A percentile compares a stretch with the other conserved stretches of the same genome.
These are phyloP conservation scores for Marmota monax DNA, from an alignment of 2,113 vertebrate species.

Conservation along the genomic window DNA sequence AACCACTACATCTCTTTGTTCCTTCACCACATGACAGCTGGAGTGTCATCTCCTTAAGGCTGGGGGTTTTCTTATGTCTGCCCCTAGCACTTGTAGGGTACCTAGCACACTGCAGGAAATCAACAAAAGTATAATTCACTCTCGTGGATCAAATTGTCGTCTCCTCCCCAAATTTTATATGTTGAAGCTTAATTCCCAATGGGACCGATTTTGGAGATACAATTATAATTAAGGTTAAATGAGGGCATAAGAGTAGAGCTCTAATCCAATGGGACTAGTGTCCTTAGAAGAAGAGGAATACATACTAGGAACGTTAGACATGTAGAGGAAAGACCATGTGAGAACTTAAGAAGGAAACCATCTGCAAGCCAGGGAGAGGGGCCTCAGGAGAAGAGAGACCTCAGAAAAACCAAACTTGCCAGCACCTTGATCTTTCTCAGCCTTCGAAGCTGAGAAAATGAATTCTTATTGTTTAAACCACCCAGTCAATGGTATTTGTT, in stretches of 20 bases:
- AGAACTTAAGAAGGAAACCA: not conserved
- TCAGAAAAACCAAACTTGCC: not conserved
- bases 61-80: not conserved
- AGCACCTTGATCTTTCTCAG: not conserved
- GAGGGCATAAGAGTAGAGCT: not conserved
- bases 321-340: not conserved
- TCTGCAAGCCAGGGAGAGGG: not conserved
- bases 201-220: not conserved
- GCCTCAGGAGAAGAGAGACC: not conserved
- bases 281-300: not conserved
- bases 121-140: not conserved
- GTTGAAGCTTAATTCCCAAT: not conserved
- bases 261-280: not conserved
- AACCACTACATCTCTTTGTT: not conserved
- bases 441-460: not conserved
- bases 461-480: too few species aligned
- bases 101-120: not conserved
- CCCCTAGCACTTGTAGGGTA: not conserved
- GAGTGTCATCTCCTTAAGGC: not conserved
- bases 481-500: not conserved
- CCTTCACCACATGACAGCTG: not conserved
- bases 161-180: not conserved
- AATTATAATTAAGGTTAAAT: not conserved
- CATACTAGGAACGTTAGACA: rapidly evolving
- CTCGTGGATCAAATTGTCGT: not conserved